Evolutionary conservation across 2,888 invertebrate species (phyloP), one percentile per base, ranked within the genome.

Genomic region (Adela reaumurella): DNA sequence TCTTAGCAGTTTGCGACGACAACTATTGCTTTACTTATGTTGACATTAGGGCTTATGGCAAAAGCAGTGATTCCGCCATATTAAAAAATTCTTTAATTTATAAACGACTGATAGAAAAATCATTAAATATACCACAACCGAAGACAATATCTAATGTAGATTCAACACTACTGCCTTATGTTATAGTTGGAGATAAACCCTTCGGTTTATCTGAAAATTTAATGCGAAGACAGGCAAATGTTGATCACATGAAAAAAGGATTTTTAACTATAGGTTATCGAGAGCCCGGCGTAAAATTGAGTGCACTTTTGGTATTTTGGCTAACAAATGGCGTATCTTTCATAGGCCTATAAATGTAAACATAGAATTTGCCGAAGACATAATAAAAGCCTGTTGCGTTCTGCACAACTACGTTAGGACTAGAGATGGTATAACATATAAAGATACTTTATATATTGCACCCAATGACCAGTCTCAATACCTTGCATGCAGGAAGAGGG

Each of bases 231-330:
- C 53, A 46, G 53, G 55, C 19, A 54, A 55, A 54, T 52, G 47
- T 52, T 51, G 58, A 54, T 45, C 53, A 47, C 29, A 54, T 44
- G 48, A 55, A 52, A 55, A 56, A 56, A 56, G 52, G 52, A 53
- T 59, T 49, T 63, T 58, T 51, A 61, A 62, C 51, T 60, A 61
- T 54, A 51, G 60, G 47, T 52, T 61, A 45, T 57, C 54, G 29
- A 55, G 60, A 53, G 56, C 60, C 24, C 48, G 61, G 50, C 53
- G 55, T 49, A 41, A 56, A 24, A 53, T 58, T 43, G 57, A 58
- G 51, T 59, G 57, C 46, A 52, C 19, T 41, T 52, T 53, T 48
- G 54, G 51, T 17, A 54, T 54, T 42, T 41, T 51, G 28, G 53
- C 56, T 14, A 58, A 57, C 50, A 56, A 57, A 52, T 56, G 56